These are phyloP conservation scores for Proterorhinus semilunaris DNA, from an alignment of 2,113 vertebrate species.

Conservation along the genomic window DNA sequence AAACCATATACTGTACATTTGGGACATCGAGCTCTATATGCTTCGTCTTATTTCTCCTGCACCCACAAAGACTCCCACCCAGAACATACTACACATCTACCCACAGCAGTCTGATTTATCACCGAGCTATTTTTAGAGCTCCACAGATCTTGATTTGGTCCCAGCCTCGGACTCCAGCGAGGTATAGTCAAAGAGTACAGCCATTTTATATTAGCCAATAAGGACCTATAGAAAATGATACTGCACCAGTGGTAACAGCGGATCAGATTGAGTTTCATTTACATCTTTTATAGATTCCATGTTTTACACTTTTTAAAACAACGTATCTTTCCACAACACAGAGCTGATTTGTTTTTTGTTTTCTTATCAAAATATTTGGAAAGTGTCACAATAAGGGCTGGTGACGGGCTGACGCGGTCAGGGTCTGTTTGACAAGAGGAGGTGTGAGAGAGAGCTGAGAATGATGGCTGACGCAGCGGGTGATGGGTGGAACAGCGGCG, in stretches of 20 bases:
- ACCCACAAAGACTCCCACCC: background rate
- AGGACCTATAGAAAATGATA: slow-evolving; percentile 24
- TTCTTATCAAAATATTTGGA: too few species aligned
- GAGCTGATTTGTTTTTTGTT: too few species aligned
- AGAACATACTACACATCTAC: slow-evolving; percentile 10
- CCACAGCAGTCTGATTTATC: slow-evolving; percentile 33
- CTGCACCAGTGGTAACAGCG: slow-evolving; percentile 33
- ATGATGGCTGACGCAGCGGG: slow-evolving; percentile 19
- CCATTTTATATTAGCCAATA: slow-evolving; percentile 21
- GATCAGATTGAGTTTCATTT: slow-evolving; percentile 11
- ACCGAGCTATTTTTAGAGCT: slow-evolving; percentile 59
- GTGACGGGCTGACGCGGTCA: slow-evolving; percentile 62
- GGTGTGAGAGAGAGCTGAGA: slow-evolving; percentile 18
- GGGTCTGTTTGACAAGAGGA: slow-evolving; percentile 57
- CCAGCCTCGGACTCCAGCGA: slow-evolving; percentile 33
- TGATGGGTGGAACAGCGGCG: background rate
- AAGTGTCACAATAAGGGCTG: slow-evolving; percentile 16
- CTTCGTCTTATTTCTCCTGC: background rate
- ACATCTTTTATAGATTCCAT: background rate
- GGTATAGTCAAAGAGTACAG: slow-evolving; percentile 31
- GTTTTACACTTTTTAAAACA: too few species aligned
- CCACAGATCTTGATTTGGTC: slow-evolving; percentile 55
- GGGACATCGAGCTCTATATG: background rate
- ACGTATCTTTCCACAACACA: too few species aligned
- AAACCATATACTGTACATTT: background rate